phyloP scores from a whole-genome alignment of 2,113 vertebrate species.

The Psammodynastes pulverulentus region DNA sequence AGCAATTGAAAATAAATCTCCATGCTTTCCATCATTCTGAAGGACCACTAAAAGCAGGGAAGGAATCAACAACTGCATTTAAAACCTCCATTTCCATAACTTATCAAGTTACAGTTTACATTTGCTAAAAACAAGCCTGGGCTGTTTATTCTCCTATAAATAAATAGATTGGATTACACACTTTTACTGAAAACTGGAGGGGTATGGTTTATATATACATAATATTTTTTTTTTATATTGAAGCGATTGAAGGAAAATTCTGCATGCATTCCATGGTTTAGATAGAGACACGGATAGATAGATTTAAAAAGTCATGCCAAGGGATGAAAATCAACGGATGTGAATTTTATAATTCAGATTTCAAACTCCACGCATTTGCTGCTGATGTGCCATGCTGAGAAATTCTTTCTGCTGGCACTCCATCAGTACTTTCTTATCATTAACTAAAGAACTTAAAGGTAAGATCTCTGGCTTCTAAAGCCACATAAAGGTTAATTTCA shows the following conservation, averaged over 20 bases:
- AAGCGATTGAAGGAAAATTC: too few relatives aligned
- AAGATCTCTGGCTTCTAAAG: background rate
- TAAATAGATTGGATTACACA: background rate
- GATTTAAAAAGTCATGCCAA: background rate
- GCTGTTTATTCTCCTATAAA: background rate
- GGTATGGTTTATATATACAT: background rate
- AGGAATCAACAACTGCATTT: background rate
- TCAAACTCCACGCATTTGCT: background rate
- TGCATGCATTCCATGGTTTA: too few relatives aligned
- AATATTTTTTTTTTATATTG: too few relatives aligned
- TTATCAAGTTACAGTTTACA: background rate
- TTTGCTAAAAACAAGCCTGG: background rate
- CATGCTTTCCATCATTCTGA: background rate
- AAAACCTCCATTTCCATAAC: background rate
- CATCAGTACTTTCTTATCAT: background rate
- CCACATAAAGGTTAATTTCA: constrained; percentile 8
- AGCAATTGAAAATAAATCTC: background rate
- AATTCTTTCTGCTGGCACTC: background rate
- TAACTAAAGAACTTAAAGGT: constrained; percentile 3
- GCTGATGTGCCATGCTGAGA: background rate
- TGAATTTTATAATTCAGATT: background rate
- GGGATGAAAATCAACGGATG: background rate
- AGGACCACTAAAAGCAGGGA: background rate
- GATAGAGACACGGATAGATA: background rate
- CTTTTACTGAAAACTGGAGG: background rate